These are phyloP conservation scores for Molossus molossus DNA, from an alignment of 2,797 vertebrate genomes.

Conservation along the genomic window DNA sequence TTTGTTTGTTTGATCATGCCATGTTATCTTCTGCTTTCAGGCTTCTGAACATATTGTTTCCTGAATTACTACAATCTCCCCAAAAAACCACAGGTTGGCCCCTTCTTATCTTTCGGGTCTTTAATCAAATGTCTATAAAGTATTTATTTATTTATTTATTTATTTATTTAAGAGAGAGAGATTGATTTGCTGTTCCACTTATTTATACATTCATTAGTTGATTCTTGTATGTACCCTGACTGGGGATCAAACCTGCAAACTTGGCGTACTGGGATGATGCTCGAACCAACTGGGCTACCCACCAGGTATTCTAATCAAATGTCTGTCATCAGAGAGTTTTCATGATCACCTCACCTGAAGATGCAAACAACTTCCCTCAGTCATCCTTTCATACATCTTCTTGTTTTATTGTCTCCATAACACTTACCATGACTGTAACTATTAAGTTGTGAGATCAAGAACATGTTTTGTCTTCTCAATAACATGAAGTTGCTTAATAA, in stretches of 20 bases:
- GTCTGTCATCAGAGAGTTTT: neutral
- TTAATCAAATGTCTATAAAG: neutral
- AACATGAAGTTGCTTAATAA: neutral
- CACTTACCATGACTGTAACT: neutral
- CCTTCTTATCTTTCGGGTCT: neutral
- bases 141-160: neutral
- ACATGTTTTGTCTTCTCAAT: neutral
- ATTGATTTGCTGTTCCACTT: neutral
- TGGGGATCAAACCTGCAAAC: neutral
- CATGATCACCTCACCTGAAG: neutral
- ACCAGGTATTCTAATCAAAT: neutral
- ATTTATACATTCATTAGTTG: neutral
- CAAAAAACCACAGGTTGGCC: neutral
- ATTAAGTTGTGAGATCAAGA: neutral
- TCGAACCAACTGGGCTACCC: neutral
- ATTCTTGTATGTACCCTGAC: neutral
- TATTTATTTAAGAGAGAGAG: neutral
- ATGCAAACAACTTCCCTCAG: neutral
- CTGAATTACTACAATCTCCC: neutral
- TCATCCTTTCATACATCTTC: neutral
- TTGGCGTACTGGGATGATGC: neutral
- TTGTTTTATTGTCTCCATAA: neutral
- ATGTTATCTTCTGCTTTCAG: neutral
- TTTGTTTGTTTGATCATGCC: neutral
- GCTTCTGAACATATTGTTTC: neutral